Percentiles rank a stretch among this genome's conserved stretches.
phyloP scores from a whole-genome alignment of 2,113 vertebrate genomes.

The Engystomops pustulosus region DNA sequence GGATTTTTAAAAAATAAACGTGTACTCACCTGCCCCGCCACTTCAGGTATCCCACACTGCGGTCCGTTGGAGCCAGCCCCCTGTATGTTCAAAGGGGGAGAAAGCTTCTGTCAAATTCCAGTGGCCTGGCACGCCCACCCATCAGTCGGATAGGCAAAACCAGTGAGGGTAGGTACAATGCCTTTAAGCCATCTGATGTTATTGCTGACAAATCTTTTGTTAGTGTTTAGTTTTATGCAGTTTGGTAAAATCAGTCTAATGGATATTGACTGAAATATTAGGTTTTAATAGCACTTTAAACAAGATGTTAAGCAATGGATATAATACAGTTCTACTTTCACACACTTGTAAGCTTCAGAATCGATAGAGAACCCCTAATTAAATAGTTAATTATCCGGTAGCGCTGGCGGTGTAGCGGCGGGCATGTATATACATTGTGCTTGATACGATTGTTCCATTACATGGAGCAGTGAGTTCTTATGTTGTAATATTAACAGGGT shows the following conservation, averaged over 20 bases:
- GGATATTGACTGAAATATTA: slow-evolving; percentile 6
- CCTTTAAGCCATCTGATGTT: neutral
- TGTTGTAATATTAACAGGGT: slow-evolving; percentile 33
- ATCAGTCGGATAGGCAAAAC: no score
- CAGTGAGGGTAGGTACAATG: no score
- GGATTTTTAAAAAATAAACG: no score
- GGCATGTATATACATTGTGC: neutral
- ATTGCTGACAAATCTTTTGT: neutral
- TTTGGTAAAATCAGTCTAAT: slow-evolving; percentile 23
- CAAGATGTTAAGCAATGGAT: neutral
- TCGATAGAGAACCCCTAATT: neutral
- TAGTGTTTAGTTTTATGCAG: neutral
- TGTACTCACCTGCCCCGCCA: no score
- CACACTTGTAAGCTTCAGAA: neutral
- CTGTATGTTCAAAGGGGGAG: no score
- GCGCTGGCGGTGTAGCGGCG: neutral
- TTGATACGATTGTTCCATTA: slow-evolving; percentile 1
- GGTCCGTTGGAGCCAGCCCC: no score
- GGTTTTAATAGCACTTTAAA: neutral
- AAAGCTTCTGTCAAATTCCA: no score
- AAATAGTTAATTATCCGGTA: slow-evolving; percentile 1
- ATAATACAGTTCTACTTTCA: neutral
- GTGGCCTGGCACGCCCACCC: no score
- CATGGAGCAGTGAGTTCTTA: neutral
- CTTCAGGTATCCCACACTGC: no score